Percentiles rank a stretch among this genome's conserved stretches.
Evolutionary conservation across 2,113 vertebrate species (phyloP).

Genomic region (Serilophus lunatus): DNA sequence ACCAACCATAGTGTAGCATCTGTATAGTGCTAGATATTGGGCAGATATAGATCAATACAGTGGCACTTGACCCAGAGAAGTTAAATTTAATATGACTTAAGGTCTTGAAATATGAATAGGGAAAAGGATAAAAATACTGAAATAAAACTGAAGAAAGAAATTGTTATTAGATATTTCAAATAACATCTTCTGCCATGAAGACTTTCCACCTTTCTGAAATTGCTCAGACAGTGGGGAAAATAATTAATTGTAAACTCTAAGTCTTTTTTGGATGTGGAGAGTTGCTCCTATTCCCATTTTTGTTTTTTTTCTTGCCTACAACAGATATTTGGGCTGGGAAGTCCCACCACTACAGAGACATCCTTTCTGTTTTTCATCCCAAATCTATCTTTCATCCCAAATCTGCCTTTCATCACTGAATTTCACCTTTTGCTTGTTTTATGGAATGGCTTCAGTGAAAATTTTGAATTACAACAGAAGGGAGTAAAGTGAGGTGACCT

Average conservation of each 20-base stretch:
- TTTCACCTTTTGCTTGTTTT: background rate
- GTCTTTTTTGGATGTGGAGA: background rate
- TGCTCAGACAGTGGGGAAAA: background rate
- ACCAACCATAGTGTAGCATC: background rate
- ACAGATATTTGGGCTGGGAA: background rate
- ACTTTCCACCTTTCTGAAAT: background rate
- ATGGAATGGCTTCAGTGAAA: background rate
- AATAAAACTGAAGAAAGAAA: background rate
- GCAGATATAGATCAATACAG: background rate
- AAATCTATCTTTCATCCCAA: background rate
- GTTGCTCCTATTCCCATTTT: background rate
- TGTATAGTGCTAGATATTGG: background rate
- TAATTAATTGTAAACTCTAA: background rate
- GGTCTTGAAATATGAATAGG: rapidly evolving
- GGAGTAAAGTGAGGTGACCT: background rate
- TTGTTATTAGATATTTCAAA: background rate
- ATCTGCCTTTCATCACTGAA: background rate
- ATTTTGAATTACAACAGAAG: background rate
- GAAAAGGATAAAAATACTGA: background rate
- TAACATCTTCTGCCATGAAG: background rate
- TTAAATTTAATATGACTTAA: background rate
- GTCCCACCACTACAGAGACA: background rate
- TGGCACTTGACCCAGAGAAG: background rate
- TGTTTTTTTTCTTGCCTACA: background rate
- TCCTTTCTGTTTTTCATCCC: background rate